These are phyloP conservation scores for Dicrurus megarhynchus DNA, from an alignment of 2,113 vertebrate species.

Conservation along the genomic window DNA sequence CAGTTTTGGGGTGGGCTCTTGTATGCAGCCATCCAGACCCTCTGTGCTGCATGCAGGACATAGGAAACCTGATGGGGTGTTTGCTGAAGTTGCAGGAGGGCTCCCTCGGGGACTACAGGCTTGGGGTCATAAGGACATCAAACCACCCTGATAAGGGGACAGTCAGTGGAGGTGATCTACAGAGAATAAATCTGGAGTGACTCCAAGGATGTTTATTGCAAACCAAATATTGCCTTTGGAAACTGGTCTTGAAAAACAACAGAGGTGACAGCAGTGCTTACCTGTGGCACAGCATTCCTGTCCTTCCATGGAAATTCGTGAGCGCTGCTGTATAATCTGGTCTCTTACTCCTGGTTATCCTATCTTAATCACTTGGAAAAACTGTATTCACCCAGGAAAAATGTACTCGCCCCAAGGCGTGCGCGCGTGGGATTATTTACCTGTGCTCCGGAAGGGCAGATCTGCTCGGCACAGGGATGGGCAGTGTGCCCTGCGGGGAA, in stretches of 20 bases:
- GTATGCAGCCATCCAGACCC: not conserved
- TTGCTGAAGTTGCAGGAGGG: not conserved
- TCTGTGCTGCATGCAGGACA: not conserved
- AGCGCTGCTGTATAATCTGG: not conserved
- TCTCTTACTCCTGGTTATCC: not conserved
- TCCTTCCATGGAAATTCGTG: not conserved
- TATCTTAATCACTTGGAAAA: not conserved
- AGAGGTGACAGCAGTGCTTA: not conserved
- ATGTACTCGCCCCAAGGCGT: not conserved
- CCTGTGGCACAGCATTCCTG: not conserved
- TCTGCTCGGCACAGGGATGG: not conserved
- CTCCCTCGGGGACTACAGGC: not conserved
- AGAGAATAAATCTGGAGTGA: not conserved
- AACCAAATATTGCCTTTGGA: not conserved
- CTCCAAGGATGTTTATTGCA: not conserved
- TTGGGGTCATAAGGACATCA: not conserved
- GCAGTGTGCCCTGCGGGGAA: not conserved
- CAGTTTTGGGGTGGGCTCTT: not conserved
- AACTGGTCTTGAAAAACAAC: not conserved
- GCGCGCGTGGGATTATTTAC: not conserved
- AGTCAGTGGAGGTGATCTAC: not conserved
- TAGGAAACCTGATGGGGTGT: not conserved
- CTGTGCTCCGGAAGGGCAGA: not conserved
- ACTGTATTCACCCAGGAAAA: constrained; percentile 13
- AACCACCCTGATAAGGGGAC: not conserved